phyloP scores from a whole-genome alignment of 2,113 vertebrate genomes.

The Zootoca vivipara region DNA sequence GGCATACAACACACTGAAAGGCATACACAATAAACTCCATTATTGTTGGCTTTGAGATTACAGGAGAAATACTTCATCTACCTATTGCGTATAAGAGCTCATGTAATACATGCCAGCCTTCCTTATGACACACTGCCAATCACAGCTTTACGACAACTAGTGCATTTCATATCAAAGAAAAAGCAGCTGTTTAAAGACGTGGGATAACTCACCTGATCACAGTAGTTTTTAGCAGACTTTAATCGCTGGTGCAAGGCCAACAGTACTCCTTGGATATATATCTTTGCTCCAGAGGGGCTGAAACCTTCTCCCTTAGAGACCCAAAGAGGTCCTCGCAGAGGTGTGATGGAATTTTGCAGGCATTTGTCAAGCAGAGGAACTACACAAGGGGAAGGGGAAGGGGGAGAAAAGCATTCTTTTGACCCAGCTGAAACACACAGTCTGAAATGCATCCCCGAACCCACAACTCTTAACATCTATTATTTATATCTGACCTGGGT shows the following conservation, averaged over 20 bases:
- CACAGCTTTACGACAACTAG: slow-evolving; percentile 46
- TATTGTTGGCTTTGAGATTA: slow-evolving; percentile 64
- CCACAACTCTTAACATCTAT: slow-evolving; percentile 76
- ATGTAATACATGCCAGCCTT: slow-evolving; percentile 62
- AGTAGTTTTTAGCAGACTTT: slow-evolving; percentile 74
- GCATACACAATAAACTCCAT: slow-evolving; percentile 73
- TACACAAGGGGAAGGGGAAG: slow-evolving; percentile 51
- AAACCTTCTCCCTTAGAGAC: slow-evolving; percentile 77
- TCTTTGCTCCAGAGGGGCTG: slow-evolving; percentile 76
- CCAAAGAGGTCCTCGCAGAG: slow-evolving; percentile 73
- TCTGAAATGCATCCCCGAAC: slow-evolving; percentile 58
- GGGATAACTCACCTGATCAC: slow-evolving; percentile 79
- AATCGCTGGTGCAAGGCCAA: slow-evolving; percentile 71
- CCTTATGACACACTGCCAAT: slow-evolving; percentile 66
- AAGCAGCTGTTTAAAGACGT: slow-evolving; percentile 65
- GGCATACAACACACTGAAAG: slow-evolving; percentile 64
- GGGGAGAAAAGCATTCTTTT: slow-evolving; percentile 65
- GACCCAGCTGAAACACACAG: slow-evolving; percentile 66
- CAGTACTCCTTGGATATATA: slow-evolving; percentile 70
- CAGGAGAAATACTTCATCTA: slow-evolving; percentile 62
- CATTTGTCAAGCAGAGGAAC: slow-evolving; percentile 76
- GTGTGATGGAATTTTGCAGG: slow-evolving; percentile 78
- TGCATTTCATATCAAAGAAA: slow-evolving; percentile 57
- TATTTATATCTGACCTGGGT: slow-evolving; percentile 81
- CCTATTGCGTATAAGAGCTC: slow-evolving; percentile 60